Base-by-base conservation (phyloP, 2,113 vertebrate species). In the Mesembrinibis cayennensis region DNA sequence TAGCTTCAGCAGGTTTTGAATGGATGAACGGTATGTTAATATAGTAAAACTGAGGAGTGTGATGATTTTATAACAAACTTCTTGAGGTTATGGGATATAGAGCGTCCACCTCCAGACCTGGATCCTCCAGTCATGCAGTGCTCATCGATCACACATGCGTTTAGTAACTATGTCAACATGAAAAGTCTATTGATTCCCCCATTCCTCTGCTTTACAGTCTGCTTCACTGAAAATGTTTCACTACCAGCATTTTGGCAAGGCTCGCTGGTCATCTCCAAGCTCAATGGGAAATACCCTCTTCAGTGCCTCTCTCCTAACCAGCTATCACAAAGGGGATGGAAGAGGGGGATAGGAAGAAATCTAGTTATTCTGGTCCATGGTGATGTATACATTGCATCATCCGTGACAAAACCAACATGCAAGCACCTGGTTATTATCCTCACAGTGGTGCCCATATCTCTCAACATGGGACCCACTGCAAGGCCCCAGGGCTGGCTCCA, bases 391-490 rank as follows among this genome's bases (percentile, higher is more conserved):
- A 9, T 53, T 40, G 63, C 47, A 65, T 17, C 17, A 50, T 2
- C 36, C 2, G 2, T 21, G 40, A 47, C 53, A 42, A 82, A 76
- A 40, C 44, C 47, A 45, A 42, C 38, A 11, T 1, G 9, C 11
- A 32, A 47, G 21, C 3, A 4, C 22, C 22, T 22, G 47, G 47
- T 30, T 66, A 20, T 29, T 16, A 18, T 11, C 62, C 49, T n/a
- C 19, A 19, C 14, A 6, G 26, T 6, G 27, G 5, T 34, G 21
- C 25, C 47, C 47, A 12, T 49, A 13, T 36, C 15, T 49, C 38
- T 50, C 59, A 8, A 2, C 0, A 0, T 13, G 36, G 23, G 34
- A 69, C 25, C 15, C 32, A 15, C 22, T 5, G 20, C 12, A 17
- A 26, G 30, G 20, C 14, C 7, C 42, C 44, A 45, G 36, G 58